A percentile compares a stretch with the other conserved stretches of the same genome.
Conservation (phyloP, 2,888 invertebrate genomes). For the Drosophila meridionalis region DNA sequence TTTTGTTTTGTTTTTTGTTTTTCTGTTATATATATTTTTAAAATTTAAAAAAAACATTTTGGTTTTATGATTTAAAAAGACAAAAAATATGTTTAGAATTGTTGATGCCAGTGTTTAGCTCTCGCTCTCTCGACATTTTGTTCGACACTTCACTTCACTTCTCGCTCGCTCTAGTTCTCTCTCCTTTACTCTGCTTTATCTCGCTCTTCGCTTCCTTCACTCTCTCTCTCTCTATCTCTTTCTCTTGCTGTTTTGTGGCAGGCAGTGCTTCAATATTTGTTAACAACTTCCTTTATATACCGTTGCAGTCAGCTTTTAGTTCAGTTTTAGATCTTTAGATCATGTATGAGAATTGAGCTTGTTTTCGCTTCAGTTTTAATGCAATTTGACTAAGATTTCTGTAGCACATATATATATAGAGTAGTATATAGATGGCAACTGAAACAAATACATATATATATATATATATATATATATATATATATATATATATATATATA, state of each 20-base stretch:
- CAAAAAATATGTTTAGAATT: not conserved
- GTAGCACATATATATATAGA: not conserved
- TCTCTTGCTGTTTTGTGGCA: constrained; percentile 4
- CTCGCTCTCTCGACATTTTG: constrained; percentile 2
- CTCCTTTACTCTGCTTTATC: not conserved
- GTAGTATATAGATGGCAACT: not conserved
- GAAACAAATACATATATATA: not conserved
- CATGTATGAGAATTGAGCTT: not conserved
- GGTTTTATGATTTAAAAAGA: constrained; percentile 2
- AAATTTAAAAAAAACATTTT: constrained; percentile 14
- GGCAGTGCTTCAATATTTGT: constrained; percentile 25
- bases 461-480: not conserved
- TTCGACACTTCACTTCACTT: not conserved
- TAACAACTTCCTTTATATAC: not conserved
- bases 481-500: not conserved
- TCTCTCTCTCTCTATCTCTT: not conserved
- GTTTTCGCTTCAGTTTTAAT: not conserved
- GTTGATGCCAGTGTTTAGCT: constrained; percentile 6
- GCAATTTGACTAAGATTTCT: not conserved
- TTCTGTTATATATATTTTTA: constrained; percentile 1
- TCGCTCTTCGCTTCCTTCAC: too few species aligned
- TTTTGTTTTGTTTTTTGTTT: not conserved
- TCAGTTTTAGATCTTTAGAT: not conserved
- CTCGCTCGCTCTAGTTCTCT: not conserved
- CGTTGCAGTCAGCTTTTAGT: constrained; percentile 7